Conservation (phyloP, 2,113 vertebrate genomes). For the Xyliphius kryptos region DNA sequence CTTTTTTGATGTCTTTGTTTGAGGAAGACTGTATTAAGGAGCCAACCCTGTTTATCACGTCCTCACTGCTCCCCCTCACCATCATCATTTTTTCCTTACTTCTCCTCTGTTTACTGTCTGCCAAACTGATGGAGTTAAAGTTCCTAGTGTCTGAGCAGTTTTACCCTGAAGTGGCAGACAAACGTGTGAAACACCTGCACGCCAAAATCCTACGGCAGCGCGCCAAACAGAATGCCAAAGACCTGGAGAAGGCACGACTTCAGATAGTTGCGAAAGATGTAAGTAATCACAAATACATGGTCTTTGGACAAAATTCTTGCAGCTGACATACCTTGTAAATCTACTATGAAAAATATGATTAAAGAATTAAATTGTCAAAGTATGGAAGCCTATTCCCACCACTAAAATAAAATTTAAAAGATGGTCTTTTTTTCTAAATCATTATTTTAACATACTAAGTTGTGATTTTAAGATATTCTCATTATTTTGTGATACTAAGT, state of each 20-base stretch:
- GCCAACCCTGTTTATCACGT: conserved; percentile 46
- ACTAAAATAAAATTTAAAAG: too few species aligned
- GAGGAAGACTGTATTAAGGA: conserved; percentile 60
- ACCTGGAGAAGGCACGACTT: conserved; percentile 18
- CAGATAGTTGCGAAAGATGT: conserved; percentile 51
- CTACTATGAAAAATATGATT: too few species aligned
- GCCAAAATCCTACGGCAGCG: conserved; percentile 64
- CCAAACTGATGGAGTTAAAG: conserved; percentile 65
- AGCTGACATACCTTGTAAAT: too few species aligned
- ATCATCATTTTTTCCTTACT: conserved; percentile 54
- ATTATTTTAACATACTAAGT: too few species aligned
- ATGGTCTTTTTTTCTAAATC: too few species aligned
- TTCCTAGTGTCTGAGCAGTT: conserved; percentile 60
- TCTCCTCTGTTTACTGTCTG: conserved; percentile 58
- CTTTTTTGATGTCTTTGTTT: conserved; percentile 59
- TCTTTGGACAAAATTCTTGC: too few species aligned
- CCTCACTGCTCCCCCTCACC: conserved; percentile 59
- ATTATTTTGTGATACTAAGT: too few species aligned
- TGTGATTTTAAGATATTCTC: too few species aligned
- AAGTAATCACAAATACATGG: too few species aligned
- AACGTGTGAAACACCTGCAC: conserved; percentile 60
- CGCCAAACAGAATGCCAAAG: conserved; percentile 36
- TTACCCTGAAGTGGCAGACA: conserved; percentile 52
- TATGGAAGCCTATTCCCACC: too few species aligned
- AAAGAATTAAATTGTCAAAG: too few species aligned